Percentiles rank a stretch among this genome's conserved stretches.
Conservation (phyloP, 2,797 vertebrate genomes). For the Apogon hyalosoma region DNA sequence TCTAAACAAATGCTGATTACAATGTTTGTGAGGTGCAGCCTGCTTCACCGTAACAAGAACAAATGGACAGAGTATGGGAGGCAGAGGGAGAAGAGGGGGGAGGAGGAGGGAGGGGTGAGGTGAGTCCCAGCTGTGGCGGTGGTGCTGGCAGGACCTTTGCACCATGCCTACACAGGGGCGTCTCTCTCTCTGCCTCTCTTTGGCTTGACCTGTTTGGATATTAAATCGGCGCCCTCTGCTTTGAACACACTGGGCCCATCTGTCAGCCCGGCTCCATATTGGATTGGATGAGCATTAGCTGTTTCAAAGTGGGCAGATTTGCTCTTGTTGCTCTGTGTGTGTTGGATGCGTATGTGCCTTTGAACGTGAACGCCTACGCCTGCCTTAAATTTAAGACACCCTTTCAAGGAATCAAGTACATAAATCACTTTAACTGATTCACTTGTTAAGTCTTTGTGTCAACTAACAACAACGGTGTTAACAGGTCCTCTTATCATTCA, state of each 20-base stretch:
- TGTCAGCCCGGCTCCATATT: conserved; percentile 83
- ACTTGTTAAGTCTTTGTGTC: conserved; percentile 43
- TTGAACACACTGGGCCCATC: conserved; percentile 87
- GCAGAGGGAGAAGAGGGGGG: background rate
- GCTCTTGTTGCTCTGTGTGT: conserved; percentile 62
- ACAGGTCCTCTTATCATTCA: conserved; percentile 44
- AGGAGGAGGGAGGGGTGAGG: conserved; percentile 41
- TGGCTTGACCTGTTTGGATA: conserved; percentile 86
- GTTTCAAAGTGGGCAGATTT: conserved; percentile 83
- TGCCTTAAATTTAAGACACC: conserved; percentile 48
- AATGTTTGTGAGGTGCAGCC: conserved; percentile 65
- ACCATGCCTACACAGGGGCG: conserved; percentile 72
- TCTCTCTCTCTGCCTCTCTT: conserved; percentile 73
- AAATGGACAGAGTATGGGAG: conserved; percentile 65
- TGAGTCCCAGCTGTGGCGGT: conserved; percentile 85
- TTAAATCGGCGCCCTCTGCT: conserved; percentile 83
- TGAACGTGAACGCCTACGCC: conserved; percentile 38
- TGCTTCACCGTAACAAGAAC: conserved; percentile 69
- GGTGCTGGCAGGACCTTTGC: conserved; percentile 81
- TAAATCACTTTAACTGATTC: conserved; percentile 42
- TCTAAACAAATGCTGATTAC: conserved; percentile 81
- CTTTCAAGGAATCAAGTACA: conserved; percentile 40
- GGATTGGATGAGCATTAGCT: conserved; percentile 84
- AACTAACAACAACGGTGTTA: conserved; percentile 25
- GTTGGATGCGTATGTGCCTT: conserved; percentile 20